Base-by-base conservation (phyloP, 1,140 invertebrate genomes). In the Apolygus lucorum region DNA sequence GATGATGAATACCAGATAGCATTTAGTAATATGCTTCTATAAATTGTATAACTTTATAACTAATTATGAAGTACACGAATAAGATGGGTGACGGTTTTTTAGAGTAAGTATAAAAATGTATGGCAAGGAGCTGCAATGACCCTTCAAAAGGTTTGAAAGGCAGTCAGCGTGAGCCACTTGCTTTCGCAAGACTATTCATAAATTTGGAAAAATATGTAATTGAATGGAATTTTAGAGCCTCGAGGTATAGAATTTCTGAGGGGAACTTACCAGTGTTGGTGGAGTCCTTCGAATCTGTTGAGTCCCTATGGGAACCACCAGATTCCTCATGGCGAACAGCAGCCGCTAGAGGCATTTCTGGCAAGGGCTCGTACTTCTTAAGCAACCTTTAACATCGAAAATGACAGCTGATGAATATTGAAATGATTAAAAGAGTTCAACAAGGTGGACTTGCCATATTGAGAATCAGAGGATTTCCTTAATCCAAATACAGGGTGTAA, bases 341-440 rank as follows among this genome's bases (percentile, higher is more conserved):
- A 24, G 54, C 29, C n/a, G 64, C 13, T 21, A 29, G 64, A 28
- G 64, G 64, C 13, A 66, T 34, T 25, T 66, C 64, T 21, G 64
- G 64, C 28, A 66, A 34, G 17, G 64, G 64, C 64, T 66, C 64
- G 64, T 66, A 66, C 34, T 66, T 66, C 29, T 66, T 66, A 29
- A 66, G 64, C 29, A 66, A 66, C 64, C 64, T 66, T 24, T 28
- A 66, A 59, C 4, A 59, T 59, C 34, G 17, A n/a, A n/a, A n/a
- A n/a, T n/a, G n/a, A n/a, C n/a, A n/a, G n/a, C n/a, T n/a, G n/a
- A n/a, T n/a, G n/a, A n/a, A n/a, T n/a, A n/a, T n/a, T n/a, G n/a
- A n/a, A n/a, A n/a, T n/a, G n/a, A n/a, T n/a, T n/a, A n/a, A n/a
- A n/a, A n/a, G n/a, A n/a, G n/a, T n/a, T n/a, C n/a, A n/a, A n/a